Conservation (phyloP, 92 coral and sea anemone species). For the Bergia puertoricense region DNA sequence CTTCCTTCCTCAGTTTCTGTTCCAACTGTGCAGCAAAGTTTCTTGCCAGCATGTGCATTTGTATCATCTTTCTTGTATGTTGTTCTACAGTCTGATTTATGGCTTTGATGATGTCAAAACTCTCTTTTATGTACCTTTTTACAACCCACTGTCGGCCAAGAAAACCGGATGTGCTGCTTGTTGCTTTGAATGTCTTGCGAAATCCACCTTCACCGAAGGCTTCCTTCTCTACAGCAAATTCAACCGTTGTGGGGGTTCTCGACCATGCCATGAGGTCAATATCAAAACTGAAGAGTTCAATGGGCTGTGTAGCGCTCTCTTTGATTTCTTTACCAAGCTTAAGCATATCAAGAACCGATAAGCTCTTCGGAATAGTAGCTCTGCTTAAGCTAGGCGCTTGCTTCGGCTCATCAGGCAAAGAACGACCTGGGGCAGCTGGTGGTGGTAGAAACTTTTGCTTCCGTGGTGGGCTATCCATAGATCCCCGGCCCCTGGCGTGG, state of each 20-base stretch:
- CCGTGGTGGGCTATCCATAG: background rate
- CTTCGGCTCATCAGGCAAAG: slow-evolving; percentile 1
- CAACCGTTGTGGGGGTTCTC: slow-evolving; percentile 11
- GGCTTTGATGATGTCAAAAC: background rate
- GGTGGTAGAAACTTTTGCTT: background rate
- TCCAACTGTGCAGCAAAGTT: slow-evolving; percentile 27
- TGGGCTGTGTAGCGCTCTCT: background rate
- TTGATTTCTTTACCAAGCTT: background rate
- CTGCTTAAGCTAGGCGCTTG: background rate
- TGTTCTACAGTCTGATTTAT: background rate
- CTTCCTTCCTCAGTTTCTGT: slow-evolving; percentile 16
- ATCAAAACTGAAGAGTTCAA: background rate
- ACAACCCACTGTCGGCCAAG: background rate
- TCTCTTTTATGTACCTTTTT: background rate
- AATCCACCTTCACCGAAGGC: background rate
- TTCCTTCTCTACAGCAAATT: background rate
- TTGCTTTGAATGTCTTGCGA: background rate
- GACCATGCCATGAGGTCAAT: slow-evolving; percentile 1
- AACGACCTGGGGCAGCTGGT: too few species aligned
- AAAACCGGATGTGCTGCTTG: slow-evolving; percentile 13
- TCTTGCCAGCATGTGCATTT: slow-evolving; percentile 15
- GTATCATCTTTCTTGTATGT: background rate
- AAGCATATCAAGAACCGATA: background rate
- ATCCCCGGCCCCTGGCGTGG: background rate
- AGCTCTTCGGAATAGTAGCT: background rate